Base-by-base conservation (phyloP, 2,797 vertebrate species). In the Tenualosa thibaudeaui region DNA sequence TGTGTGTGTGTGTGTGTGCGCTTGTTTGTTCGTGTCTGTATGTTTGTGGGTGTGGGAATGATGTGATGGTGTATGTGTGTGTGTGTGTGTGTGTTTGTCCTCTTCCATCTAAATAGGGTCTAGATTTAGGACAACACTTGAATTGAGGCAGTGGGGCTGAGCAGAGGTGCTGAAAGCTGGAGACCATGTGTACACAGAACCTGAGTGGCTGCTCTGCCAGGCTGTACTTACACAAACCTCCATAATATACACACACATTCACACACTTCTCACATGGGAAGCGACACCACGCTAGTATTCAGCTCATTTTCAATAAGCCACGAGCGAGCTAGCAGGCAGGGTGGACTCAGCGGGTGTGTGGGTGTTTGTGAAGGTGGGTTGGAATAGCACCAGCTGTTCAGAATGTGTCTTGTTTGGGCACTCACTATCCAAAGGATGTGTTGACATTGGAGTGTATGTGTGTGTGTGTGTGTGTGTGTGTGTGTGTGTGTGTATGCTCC, bases 131-230 rank as follows among this genome's bases (percentile, higher is more conserved):
- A 94, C 93, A 94, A 90, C 93, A 91, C 91, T 90, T 92, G 94
- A 95, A 95, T 95, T 95, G 94, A 95, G 92, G 92, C 92, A 86
- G 88, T 93, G 90, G 91, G 90, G 91, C 75, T 65, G 86, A 46
- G 46, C 7, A 7, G 46, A 81, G 86, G 90, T 6, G 92, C 91
- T 94, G 93, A 95, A 94, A 94, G 92, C 89, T 85, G 87, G 90
- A 93, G 92, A 93, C 93, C 92, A 92, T 93, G 93, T 91, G 87
- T 93, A 84, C 82, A 83, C 91, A 87, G 89, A 87, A 89, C 90
- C 91, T 78, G 88, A 94, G 65, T 85, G 51, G 71, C 13, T 31
- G 58, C 83, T 81, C 82, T 75, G 56, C 85, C 37, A 82, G 51
- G 12, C 51, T 53, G 15, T 53, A 53, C 51, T 53, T 53, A 53